A percentile compares a stretch with the other conserved stretches of the same genome.
These are phyloP conservation scores for Coranthus polyacanthus DNA, from an alignment of 2,797 vertebrate genomes.

Conservation along the genomic window DNA sequence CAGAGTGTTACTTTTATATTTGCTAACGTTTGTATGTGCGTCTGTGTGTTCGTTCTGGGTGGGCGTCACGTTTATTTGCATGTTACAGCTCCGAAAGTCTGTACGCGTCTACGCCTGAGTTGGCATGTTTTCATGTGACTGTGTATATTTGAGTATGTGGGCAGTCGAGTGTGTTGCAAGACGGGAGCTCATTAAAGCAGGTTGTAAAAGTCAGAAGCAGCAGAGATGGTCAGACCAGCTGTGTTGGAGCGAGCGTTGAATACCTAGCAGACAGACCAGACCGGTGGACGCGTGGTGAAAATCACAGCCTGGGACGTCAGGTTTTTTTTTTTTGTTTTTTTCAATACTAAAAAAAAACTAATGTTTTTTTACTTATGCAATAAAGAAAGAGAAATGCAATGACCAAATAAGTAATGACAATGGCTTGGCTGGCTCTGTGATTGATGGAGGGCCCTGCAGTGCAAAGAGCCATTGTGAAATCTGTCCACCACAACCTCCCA, in stretches of 20 bases:
- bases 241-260: slow-evolving; percentile 29
- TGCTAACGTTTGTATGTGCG: slow-evolving; percentile 17
- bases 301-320: slow-evolving; percentile 1
- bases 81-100: slow-evolving; percentile 48
- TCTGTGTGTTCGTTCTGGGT: slow-evolving; percentile 38
- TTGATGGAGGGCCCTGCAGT: slow-evolving; percentile 3
- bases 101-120: slow-evolving; percentile 45
- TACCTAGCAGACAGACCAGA: slow-evolving; percentile 34
- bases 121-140: slow-evolving; percentile 60
- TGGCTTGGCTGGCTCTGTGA: slow-evolving; percentile 6
- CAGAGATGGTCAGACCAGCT: slow-evolving; percentile 58
- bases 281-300: slow-evolving; percentile 9
- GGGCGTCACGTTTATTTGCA: slow-evolving; percentile 66
- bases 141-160: slow-evolving; percentile 63
- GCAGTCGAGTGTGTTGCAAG: slow-evolving; percentile 55
- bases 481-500: slow-evolving; percentile 6
- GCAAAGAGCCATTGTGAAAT: slow-evolving; percentile 20
- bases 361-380: slow-evolving; percentile 1
- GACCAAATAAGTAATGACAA: slow-evolving; percentile 9
- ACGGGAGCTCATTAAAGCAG: slow-evolving; percentile 73
- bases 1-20: slow-evolving; percentile 17
- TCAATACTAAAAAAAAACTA: neutral
- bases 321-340: neutral
- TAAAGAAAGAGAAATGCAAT: slow-evolving; percentile 7
- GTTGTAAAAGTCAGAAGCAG: slow-evolving; percentile 61